These are phyloP conservation scores for Baccha elongata DNA, from an alignment of 2,888 invertebrate species.

Conservation along the genomic window DNA sequence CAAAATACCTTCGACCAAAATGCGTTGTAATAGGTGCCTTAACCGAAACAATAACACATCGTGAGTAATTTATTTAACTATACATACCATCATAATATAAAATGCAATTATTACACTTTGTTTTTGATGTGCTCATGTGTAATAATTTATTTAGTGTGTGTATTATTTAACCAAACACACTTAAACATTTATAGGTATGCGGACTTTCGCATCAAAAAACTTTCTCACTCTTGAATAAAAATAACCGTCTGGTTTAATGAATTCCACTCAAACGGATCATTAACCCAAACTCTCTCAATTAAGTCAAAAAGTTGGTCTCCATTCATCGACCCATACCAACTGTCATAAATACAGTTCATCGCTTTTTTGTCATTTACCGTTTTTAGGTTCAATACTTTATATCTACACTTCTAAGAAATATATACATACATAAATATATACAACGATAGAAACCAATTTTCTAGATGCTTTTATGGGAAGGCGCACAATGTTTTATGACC, in stretches of 20 bases:
- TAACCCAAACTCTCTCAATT: conserved; percentile 69
- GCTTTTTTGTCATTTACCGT: conserved; percentile 37
- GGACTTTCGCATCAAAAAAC: neutral
- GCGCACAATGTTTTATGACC: conserved; percentile 46
- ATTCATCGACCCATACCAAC: conserved; percentile 27
- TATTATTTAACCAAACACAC: neutral
- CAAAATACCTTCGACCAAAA: too few relatives aligned
- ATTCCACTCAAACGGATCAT: conserved; percentile 70
- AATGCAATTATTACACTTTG: too few relatives aligned
- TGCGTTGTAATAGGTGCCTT: too few relatives aligned
- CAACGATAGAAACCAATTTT: conserved; percentile 43
- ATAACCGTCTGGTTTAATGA: conserved; percentile 46
- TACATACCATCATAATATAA: too few relatives aligned
- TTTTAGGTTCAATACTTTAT: neutral
- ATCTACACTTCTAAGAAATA: neutral
- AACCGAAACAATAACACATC: too few relatives aligned
- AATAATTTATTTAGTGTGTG: too few relatives aligned
- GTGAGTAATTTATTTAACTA: too few relatives aligned
- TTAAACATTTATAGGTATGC: too few relatives aligned
- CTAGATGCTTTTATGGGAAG: conserved; percentile 52
- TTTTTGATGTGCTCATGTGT: too few relatives aligned
- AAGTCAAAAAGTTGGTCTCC: conserved; percentile 57
- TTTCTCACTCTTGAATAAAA: conserved; percentile 40
- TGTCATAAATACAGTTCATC: conserved; percentile 60
- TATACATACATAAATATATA: neutral